Evolutionary conservation across 2,888 invertebrate species (phyloP).

Genomic region (Caenorhabditis drosophilae): DNA sequence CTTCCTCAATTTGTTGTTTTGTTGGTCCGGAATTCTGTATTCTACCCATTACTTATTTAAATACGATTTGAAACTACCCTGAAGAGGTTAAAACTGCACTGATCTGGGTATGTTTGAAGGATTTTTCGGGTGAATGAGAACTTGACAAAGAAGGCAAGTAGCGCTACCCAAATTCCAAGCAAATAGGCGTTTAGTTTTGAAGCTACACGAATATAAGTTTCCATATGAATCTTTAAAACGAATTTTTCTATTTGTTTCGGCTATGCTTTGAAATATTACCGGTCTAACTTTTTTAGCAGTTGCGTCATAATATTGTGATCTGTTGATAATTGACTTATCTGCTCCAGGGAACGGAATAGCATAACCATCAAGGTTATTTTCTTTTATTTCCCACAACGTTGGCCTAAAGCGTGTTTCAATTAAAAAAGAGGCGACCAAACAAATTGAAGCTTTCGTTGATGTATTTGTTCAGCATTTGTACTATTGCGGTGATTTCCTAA

Average conservation of each 20-base stretch:
- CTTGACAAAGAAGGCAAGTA: slow-evolving; percentile 75
- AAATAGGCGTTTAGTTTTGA: slow-evolving; percentile 76
- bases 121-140: slow-evolving; percentile 76
- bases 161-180: slow-evolving; percentile 58
- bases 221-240: slow-evolving; percentile 63
- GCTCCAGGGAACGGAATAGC: slow-evolving; percentile 78
- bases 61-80: slow-evolving; percentile 69
- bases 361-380: slow-evolving; percentile 72
- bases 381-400: slow-evolving; percentile 63
- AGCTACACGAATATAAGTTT: slow-evolving; percentile 77
- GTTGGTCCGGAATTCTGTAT: slow-evolving; percentile 73
- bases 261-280: slow-evolving; percentile 59
- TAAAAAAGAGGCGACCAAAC: too few relatives aligned
- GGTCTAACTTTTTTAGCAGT: slow-evolving; percentile 79
- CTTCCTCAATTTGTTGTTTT: slow-evolving; percentile 71
- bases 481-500: too few relatives aligned
- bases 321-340: slow-evolving; percentile 72
- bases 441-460: too few relatives aligned
- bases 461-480: too few relatives aligned
- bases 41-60: not conserved
- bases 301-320: slow-evolving; percentile 82
- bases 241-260: not conserved
- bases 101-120: slow-evolving; percentile 77
- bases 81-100: slow-evolving; percentile 79
- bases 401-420: too few relatives aligned